Base-by-base conservation (phyloP, 2,797 vertebrate genomes). In the Channallabes apus region DNA sequence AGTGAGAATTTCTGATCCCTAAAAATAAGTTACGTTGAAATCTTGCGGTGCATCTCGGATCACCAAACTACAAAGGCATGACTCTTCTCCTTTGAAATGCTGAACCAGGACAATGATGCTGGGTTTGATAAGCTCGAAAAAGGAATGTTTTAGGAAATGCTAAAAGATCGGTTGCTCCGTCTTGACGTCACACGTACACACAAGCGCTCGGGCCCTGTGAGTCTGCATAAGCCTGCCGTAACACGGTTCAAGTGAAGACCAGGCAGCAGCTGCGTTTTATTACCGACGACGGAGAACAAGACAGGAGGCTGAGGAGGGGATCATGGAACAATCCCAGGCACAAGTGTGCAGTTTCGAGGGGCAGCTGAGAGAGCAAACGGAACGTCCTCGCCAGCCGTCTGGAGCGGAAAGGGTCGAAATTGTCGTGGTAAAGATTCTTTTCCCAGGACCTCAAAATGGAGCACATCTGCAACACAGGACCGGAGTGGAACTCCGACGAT, bases 381-480 rank as follows among this genome's bases (percentile, higher is more conserved):
- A n/a, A 67, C 24, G 27, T 62, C 6, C n/a, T 51, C 41, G 41
- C 79, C 62, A 67, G 32, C n/a, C 62, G 18, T 8, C 62, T 32
- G 78, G 2, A 29, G 41, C 79, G 3, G 41, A 18, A 38, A 29
- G 7, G 17, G 1, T 32, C 27, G 11, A 11, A 0, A 3, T 3
- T 0, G n/a, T 54, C 4, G 15, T 41, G 29, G 51, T 71, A 17
- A 22, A 17, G 20, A 38, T 38, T 41, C 46, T 56, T 71, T 56
- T 84, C 62, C 76, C 67, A 64, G 77, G 84, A 82, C 77, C 84
- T 84, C 78, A 8, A 29, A 32, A 54, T 20, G 65, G 61, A 71
- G 38, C 83, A 69, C 83, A 59, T 81, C 77, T 75, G 58, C 11
- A 7, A 14, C 64, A 15, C 78, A 32, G 79, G 27, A 67, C 41